These are phyloP conservation scores for Xanthorhoe spadicearia DNA, from an alignment of 2,888 invertebrate species.

Conservation along the genomic window DNA sequence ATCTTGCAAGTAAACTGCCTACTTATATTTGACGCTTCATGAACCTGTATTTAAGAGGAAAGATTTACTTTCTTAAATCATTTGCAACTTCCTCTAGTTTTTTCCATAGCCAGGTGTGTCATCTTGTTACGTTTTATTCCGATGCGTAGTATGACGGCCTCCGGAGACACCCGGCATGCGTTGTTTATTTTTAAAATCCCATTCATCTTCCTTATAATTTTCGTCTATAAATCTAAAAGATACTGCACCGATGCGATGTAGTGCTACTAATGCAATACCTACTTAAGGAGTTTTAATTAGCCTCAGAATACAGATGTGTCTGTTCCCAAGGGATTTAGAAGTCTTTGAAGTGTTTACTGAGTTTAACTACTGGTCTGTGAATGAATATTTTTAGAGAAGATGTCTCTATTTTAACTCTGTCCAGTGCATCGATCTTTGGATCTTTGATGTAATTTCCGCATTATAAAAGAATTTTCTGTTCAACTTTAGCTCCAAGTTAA, in stretches of 20 bases:
- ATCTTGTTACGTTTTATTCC: conserved; percentile 53
- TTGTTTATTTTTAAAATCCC: conserved; percentile 73
- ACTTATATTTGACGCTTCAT: not conserved
- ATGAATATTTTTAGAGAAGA: not conserved
- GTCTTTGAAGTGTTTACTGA: conserved; percentile 29
- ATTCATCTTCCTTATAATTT: conserved; percentile 64
- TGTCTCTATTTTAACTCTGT: not conserved
- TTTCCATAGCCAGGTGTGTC: conserved; percentile 51
- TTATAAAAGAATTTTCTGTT: no score
- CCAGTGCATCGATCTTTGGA: not conserved
- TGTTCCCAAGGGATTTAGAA: conserved; percentile 26
- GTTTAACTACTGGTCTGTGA: conserved; percentile 3
- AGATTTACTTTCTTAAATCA: conserved; percentile 20
- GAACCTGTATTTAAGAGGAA: not conserved
- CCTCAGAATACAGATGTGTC: conserved; percentile 17
- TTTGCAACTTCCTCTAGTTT: not conserved
- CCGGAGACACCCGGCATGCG: conserved; percentile 56
- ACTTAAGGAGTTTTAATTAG: conserved; percentile 23
- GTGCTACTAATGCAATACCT: not conserved
- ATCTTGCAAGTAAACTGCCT: not conserved
- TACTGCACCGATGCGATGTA: conserved; percentile 12
- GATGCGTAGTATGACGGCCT: conserved; percentile 61
- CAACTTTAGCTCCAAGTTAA: not conserved
- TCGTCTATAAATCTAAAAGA: conserved; percentile 33
- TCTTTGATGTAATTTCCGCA: not conserved